Conservation (phyloP, 2,113 vertebrate species). For the Leuciscus idus region DNA sequence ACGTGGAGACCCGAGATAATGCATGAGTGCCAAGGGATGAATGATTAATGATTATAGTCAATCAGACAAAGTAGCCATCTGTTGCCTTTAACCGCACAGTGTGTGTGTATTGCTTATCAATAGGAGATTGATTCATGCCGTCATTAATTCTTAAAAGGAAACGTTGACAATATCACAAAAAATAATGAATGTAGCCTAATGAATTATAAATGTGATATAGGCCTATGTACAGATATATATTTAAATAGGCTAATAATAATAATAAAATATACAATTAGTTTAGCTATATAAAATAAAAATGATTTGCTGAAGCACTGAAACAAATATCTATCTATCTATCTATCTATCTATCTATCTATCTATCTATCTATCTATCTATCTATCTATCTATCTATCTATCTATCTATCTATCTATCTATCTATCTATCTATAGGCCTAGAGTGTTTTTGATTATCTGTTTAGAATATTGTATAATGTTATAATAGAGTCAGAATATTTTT, state of each 20-base stretch:
- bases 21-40: conserved; percentile 58
- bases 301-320: too few relatives aligned
- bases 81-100: not conserved
- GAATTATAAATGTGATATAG: too few relatives aligned
- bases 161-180: not conserved
- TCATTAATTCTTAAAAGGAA: not conserved
- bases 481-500: not conserved
- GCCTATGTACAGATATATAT: too few relatives aligned
- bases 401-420: too few relatives aligned
- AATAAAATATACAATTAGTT: too few relatives aligned
- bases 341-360: too few relatives aligned
- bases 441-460: not conserved
- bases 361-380: too few relatives aligned
- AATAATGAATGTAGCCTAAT: not conserved
- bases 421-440: too few relatives aligned
- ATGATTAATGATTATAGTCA: conserved; percentile 44
- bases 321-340: too few relatives aligned
- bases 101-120: conserved; percentile 5
- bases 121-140: not conserved
- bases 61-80: conserved; percentile 42
- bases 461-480: not conserved
- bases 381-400: too few relatives aligned
- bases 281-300: too few relatives aligned
- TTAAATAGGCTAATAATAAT: too few relatives aligned
- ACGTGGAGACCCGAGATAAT: conserved; percentile 75